Evolutionary conservation across 2,888 invertebrate genomes (phyloP).

Genomic region (Caenorhabditis sp.): DNA sequence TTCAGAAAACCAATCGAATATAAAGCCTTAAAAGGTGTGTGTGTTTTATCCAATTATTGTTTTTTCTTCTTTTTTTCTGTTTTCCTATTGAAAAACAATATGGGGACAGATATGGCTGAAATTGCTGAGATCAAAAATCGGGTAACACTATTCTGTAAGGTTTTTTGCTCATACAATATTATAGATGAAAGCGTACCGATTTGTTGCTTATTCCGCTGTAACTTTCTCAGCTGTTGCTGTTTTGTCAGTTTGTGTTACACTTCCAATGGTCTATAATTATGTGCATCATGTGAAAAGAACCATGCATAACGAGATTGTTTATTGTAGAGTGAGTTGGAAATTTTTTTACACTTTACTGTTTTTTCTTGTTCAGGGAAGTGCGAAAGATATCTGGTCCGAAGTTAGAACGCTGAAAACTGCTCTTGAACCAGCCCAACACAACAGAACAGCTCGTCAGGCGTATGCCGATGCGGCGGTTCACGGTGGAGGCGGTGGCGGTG

Average conservation of each 20-base stretch:
- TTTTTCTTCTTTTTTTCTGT: neutral
- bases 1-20: neutral
- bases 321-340: constrained; percentile 57
- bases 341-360: no score
- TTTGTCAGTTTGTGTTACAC: constrained; percentile 49
- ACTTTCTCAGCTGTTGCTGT: constrained; percentile 44
- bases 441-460: constrained; percentile 45
- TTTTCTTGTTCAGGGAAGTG: constrained; percentile 23
- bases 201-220: constrained; percentile 48
- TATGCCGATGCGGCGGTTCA: constrained; percentile 30
- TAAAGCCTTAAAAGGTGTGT: neutral
- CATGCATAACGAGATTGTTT: constrained; percentile 67
- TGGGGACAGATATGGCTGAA: neutral
- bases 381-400: constrained; percentile 58
- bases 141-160: neutral
- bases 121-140: constrained; percentile 1
- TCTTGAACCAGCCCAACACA: constrained; percentile 20
- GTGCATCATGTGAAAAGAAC: constrained; percentile 63
- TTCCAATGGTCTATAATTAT: constrained; percentile 70
- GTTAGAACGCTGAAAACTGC: constrained; percentile 42
- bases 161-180: constrained; percentile 1
- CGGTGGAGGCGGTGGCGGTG: constrained; percentile 21
- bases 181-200: constrained; percentile 48
- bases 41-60: neutral
- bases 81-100: neutral